These are phyloP conservation scores for Drosophila bipectinata DNA, from an alignment of 1,140 invertebrate species.

Conservation along the genomic window DNA sequence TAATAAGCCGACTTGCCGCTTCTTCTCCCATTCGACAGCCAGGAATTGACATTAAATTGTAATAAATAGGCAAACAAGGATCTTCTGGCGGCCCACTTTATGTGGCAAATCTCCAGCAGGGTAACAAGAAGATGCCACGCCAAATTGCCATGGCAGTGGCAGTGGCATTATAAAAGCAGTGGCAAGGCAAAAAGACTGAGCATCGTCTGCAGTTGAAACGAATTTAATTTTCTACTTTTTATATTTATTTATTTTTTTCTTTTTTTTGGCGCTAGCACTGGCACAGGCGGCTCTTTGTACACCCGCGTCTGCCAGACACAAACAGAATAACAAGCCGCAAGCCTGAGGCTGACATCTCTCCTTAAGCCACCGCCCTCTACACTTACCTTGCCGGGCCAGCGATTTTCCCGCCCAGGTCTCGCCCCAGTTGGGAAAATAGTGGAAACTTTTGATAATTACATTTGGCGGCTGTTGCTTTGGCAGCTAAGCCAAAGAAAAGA, in stretches of 20 bases:
- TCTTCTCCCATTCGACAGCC: slow-evolving; percentile 3
- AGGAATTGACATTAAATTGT: slow-evolving; percentile 71
- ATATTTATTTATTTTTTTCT: slow-evolving; percentile 38
- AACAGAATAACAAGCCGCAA: slow-evolving; percentile 58
- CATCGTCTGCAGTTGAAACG: slow-evolving; percentile 74
- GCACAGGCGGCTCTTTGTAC: not conserved
- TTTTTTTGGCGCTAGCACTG: slow-evolving; percentile 5
- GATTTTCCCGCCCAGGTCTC: slow-evolving; percentile 20
- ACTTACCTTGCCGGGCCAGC: slow-evolving; percentile 17
- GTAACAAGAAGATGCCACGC: not conserved
- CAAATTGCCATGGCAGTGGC: slow-evolving; percentile 43
- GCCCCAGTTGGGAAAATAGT: slow-evolving; percentile 55
- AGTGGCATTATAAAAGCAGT: slow-evolving; percentile 7
- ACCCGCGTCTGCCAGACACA: slow-evolving; percentile 53
- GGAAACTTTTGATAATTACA: slow-evolving; percentile 80
- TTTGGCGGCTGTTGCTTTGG: slow-evolving; percentile 67
- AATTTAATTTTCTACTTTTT: slow-evolving; percentile 79
- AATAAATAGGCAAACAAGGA: slow-evolving; percentile 64
- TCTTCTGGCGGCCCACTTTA: slow-evolving; percentile 16
- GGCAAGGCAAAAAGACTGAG: slow-evolving; percentile 53
- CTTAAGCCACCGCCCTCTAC: slow-evolving; percentile 29
- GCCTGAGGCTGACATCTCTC: slow-evolving; percentile 56
- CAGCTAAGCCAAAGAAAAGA: slow-evolving; percentile 46
- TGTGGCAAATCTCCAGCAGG: slow-evolving; percentile 33
- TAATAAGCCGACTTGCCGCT: slow-evolving; percentile 31